A percentile compares a stretch with the other conserved stretches of the same genome.
Conservation (phyloP, 2,888 invertebrate genomes). For the Harpagoxenus sublaevis region DNA sequence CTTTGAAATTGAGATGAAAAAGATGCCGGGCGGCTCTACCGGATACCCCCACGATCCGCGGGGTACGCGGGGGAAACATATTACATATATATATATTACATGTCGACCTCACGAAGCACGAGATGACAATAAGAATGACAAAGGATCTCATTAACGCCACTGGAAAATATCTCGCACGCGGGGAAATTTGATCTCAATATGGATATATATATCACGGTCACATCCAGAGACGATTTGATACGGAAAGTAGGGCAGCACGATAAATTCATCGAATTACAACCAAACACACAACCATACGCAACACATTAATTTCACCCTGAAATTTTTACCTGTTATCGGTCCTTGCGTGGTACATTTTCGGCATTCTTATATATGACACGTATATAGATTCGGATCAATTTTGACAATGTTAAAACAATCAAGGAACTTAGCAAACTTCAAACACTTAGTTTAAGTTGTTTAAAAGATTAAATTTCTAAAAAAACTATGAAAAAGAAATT, state of each 20-base stretch:
- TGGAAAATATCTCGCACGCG: slow-evolving; percentile 17
- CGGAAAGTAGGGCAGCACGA: not conserved
- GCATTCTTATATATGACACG: not conserved
- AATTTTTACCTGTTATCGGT: not conserved
- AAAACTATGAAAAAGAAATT: not conserved
- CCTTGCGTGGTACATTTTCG: not conserved
- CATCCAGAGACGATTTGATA: slow-evolving; percentile 12
- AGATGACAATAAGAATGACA: slow-evolving; percentile 46
- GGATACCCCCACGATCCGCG: not conserved
- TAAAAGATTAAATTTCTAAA: not conserved
- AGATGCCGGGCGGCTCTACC: slow-evolving; percentile 13
- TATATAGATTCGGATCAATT: not conserved
- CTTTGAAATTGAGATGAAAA: slow-evolving; percentile 57
- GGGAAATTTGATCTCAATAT: slow-evolving; percentile 50
- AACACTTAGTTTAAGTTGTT: not conserved
- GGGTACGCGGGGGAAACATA: not conserved
- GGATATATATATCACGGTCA: slow-evolving; percentile 14
- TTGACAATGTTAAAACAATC: not conserved
- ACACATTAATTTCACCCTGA: not conserved
- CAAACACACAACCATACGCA: not conserved
- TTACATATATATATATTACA: not conserved
- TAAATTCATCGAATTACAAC: not conserved
- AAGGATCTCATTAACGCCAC: slow-evolving; percentile 44
- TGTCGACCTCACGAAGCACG: not conserved
- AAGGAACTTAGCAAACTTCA: no score